These are phyloP conservation scores for Drosophila vallismaia DNA, from an alignment of 2,888 invertebrate genomes.

Conservation along the genomic window DNA sequence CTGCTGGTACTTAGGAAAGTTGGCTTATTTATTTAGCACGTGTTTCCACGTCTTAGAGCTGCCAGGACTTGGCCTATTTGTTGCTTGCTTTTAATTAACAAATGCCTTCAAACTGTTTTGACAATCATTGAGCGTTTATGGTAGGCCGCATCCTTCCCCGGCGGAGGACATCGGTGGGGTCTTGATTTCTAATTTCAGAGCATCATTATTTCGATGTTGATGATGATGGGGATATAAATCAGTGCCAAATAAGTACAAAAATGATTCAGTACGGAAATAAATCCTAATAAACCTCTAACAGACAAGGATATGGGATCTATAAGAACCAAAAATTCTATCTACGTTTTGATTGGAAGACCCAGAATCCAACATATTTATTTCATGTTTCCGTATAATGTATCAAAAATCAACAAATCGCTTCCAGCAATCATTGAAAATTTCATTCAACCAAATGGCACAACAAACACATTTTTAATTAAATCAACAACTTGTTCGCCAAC, in stretches of 20 bases:
- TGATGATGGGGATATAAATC: constrained; percentile 3
- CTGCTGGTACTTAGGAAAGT: constrained; percentile 63
- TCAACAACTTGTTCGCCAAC: constrained; percentile 29
- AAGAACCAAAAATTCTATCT: background rate
- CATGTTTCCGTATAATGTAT: background rate
- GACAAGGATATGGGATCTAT: background rate
- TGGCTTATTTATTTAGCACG: constrained; percentile 73
- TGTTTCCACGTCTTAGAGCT: constrained; percentile 46
- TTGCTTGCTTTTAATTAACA: constrained; percentile 75
- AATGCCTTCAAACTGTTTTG: constrained; percentile 62
- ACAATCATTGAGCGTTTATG: constrained; percentile 57
- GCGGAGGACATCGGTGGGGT: background rate
- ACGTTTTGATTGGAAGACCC: too few species aligned
- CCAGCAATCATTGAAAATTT: constrained; percentile 11
- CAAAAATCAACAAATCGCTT: constrained; percentile 8
- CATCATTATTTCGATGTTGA: background rate
- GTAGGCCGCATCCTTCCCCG: constrained; percentile 9
- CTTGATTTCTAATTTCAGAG: constrained; percentile 2
- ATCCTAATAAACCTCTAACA: background rate
- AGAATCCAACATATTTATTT: background rate
- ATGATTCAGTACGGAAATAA: background rate
- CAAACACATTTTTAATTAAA: constrained; percentile 41
- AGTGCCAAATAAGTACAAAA: background rate
- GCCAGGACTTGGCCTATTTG: constrained; percentile 48
- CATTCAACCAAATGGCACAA: constrained; percentile 29